phyloP scores from a whole-genome alignment of 2,113 vertebrate genomes.

The Cyanoliseus patagonus region DNA sequence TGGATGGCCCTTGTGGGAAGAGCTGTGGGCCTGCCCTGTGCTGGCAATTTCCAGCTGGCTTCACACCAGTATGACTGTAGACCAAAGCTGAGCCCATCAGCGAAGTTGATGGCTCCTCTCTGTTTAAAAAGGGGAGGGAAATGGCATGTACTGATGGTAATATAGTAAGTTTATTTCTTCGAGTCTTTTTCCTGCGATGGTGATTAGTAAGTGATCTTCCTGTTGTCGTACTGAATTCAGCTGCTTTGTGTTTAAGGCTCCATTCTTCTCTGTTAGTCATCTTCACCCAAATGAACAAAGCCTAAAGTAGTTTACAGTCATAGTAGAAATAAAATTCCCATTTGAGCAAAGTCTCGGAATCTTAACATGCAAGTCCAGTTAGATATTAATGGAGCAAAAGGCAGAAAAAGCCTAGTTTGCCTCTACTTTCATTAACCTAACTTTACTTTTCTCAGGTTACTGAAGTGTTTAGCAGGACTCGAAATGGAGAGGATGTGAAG shows the following conservation, averaged over 20 bases:
- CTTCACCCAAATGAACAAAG: background rate
- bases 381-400: background rate
- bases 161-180: background rate
- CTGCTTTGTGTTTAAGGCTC: background rate
- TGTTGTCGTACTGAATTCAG: background rate
- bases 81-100: background rate
- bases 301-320: background rate
- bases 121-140: background rate
- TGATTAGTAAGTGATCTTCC: background rate
- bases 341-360: background rate
- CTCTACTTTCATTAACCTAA: background rate
- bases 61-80: background rate
- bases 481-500: conserved; percentile 83
- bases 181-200: background rate
- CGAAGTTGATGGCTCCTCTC: background rate
- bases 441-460: conserved; percentile 78
- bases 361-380: background rate
- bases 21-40: background rate
- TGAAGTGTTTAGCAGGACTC: conserved; percentile 82
- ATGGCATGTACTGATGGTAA: background rate
- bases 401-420: background rate
- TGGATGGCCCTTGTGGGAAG: background rate
- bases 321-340: background rate
- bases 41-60: background rate
- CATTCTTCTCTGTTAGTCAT: accelerated